Evolutionary conservation across 35 echinoderm and acorn worm species (phyloP).

Genomic region (Heliocidaris tuberculata): DNA sequence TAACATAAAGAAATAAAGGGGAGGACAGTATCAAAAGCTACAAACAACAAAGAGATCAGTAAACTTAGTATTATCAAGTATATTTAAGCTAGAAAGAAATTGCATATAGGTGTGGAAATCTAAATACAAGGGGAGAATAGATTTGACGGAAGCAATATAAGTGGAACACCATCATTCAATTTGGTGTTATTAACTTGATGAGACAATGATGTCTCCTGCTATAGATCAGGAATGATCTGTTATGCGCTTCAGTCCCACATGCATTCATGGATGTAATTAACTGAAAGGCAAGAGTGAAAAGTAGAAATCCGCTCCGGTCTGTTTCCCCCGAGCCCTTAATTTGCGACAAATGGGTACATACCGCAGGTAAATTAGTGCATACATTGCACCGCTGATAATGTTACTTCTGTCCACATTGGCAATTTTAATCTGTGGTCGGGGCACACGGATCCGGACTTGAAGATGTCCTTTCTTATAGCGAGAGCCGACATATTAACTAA

Average conservation of each 20-base stretch:
- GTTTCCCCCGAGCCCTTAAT: background rate
- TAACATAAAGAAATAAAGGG: no score
- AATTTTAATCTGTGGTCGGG: background rate
- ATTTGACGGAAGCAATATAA: slow-evolving; percentile 5
- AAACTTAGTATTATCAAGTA: background rate
- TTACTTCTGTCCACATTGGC: background rate
- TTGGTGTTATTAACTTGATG: background rate
- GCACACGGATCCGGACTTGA: background rate
- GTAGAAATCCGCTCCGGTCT: background rate
- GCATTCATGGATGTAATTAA: slow-evolving; percentile 18
- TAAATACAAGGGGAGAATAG: background rate
- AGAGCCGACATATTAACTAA: background rate
- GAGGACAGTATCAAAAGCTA: background rate
- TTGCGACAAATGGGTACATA: background rate
- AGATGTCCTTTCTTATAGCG: background rate
- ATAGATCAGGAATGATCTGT: background rate
- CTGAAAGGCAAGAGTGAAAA: background rate
- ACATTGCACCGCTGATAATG: background rate
- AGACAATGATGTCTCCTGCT: background rate
- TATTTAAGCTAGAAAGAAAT: background rate
- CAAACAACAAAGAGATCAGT: background rate
- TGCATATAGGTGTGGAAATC: background rate
- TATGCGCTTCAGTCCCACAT: background rate
- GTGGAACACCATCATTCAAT: background rate
- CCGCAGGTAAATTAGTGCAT: background rate